phyloP scores from a whole-genome alignment of 2,797 vertebrate species.

The Intellagama lesueurii region DNA sequence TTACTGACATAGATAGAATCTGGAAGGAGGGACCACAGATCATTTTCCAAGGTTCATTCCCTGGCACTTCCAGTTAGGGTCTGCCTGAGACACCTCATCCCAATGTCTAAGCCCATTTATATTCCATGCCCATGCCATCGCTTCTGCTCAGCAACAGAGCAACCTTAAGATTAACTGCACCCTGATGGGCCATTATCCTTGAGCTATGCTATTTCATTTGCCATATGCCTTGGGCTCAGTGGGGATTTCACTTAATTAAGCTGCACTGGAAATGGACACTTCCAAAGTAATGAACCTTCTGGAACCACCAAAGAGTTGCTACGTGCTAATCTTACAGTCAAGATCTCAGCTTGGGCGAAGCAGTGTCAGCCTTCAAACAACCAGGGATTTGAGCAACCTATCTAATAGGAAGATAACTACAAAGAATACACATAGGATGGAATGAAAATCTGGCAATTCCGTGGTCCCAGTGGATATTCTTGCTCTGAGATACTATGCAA shows the following conservation, averaged over 20 bases:
- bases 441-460: not conserved
- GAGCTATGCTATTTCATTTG: conserved; percentile 43
- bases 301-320: fast-evolving
- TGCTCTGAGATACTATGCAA: too few relatives aligned
- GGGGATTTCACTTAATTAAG: conserved; percentile 57
- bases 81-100: not conserved
- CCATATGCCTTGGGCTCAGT: conserved; percentile 59
- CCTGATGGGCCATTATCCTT: conserved; percentile 56
- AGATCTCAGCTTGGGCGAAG: fast-evolving
- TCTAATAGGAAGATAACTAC: too few relatives aligned
- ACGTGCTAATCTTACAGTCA: fast-evolving
- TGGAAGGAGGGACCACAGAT: not conserved
- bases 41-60: not conserved
- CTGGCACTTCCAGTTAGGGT: not conserved
- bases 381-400: not conserved
- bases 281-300: not conserved
- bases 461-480: too few relatives aligned
- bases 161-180: conserved; percentile 23
- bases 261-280: conserved; percentile 21
- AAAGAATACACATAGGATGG: not conserved
- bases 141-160: not conserved
- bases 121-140: not conserved
- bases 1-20: too few relatives aligned
- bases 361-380: not conserved
- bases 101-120: not conserved